Evolutionary conservation across 2,888 invertebrate genomes (phyloP).

Genomic region (Sturmia bella): DNA sequence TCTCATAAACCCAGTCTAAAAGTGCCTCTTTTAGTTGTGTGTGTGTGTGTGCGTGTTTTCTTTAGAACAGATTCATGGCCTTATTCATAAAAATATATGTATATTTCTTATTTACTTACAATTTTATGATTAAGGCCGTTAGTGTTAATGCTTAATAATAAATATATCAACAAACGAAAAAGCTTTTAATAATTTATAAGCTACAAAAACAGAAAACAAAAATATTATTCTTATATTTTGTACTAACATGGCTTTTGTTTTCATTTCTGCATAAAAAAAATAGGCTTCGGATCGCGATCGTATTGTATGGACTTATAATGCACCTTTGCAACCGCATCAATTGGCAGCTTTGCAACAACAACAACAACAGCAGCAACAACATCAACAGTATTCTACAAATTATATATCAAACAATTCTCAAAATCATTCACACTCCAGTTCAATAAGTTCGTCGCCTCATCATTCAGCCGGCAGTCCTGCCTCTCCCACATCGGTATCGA

Average conservation of each 20-base stretch:
- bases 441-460: conserved; percentile 82
- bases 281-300: conserved; percentile 83
- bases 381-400: conserved; percentile 76
- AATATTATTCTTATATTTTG: background rate
- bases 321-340: conserved; percentile 84
- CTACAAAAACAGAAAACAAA: background rate
- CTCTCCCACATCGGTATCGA: conserved; percentile 93
- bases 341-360: conserved; percentile 76
- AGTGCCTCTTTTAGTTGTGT: too few relatives aligned
- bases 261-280: conserved; percentile 12
- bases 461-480: conserved; percentile 87
- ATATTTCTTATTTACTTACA: too few relatives aligned
- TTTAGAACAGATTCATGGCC: too few relatives aligned
- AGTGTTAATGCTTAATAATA: conserved; percentile 29
- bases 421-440: conserved; percentile 82
- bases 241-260: conserved; percentile 19
- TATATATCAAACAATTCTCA: conserved; percentile 76
- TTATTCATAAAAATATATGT: too few relatives aligned
- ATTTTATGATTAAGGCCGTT: background rate
- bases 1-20: too few relatives aligned
- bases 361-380: conserved; percentile 79
- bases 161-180: background rate
- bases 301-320: conserved; percentile 96
- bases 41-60: too few relatives aligned
- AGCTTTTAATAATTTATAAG: conserved; percentile 10